A percentile compares a stretch with the other conserved stretches of the same genome.
phyloP scores from a whole-genome alignment of 2,888 invertebrate species.

The Drosophila stalkeri region DNA sequence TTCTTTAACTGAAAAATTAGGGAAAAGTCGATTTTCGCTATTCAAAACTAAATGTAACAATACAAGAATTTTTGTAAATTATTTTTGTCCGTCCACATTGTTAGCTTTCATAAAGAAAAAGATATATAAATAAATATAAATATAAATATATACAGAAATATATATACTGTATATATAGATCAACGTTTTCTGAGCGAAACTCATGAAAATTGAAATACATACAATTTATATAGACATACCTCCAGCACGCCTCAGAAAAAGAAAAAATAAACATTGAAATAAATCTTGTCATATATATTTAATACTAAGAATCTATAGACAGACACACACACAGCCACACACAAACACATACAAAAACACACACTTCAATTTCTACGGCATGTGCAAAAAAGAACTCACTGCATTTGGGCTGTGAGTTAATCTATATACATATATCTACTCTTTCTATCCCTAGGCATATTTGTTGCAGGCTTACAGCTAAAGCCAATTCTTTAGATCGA shows the following conservation, averaged over 20 bases:
- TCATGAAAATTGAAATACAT: conserved; percentile 35
- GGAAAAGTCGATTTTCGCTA: conserved; percentile 31
- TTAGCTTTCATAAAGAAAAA: conserved; percentile 80
- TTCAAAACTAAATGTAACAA: conserved; percentile 69
- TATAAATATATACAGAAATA: conserved; percentile 44
- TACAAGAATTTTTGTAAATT: conserved; percentile 82
- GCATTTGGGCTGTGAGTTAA: conserved; percentile 74
- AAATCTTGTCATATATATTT: conserved; percentile 40
- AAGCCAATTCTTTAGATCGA: conserved; percentile 39
- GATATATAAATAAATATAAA: conserved; percentile 62
- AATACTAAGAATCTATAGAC: conserved; percentile 16
- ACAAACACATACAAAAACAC: conserved; percentile 8
- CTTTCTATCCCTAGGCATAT: conserved; percentile 19
- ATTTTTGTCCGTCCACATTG: conserved; percentile 85
- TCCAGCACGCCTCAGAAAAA: conserved; percentile 65
- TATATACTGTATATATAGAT: conserved; percentile 14
- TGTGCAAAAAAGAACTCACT: conserved; percentile 55
- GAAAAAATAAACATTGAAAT: conserved; percentile 9
- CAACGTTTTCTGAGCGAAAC: conserved; percentile 14
- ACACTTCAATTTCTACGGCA: conserved; percentile 32
- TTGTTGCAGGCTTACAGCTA: conserved; percentile 39
- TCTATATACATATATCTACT: conserved; percentile 19
- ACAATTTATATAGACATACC: conserved; percentile 67
- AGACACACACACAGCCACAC: conserved; percentile 1
- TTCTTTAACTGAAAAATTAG: conserved; percentile 20